These are phyloP conservation scores for Oostethus manadensis DNA, from an alignment of 2,113 vertebrate genomes.

Conservation along the genomic window DNA sequence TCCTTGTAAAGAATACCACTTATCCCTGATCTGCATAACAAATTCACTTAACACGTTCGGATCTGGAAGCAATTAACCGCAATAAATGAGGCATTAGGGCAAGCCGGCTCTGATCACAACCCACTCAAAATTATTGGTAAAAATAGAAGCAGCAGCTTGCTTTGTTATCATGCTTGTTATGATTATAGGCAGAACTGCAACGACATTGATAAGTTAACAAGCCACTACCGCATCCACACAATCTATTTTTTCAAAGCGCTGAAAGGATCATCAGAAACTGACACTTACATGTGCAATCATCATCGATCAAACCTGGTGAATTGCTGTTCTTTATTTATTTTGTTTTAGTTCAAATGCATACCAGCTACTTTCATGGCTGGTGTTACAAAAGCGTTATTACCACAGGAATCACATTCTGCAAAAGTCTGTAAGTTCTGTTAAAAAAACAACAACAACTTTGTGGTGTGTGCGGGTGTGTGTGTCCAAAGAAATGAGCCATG, in stretches of 20 bases:
- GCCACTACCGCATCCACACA: no score
- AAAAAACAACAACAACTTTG: neutral
- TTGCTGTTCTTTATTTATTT: neutral
- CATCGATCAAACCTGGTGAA: neutral
- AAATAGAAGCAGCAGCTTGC: neutral
- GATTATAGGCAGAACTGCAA: no score
- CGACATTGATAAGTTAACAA: neutral
- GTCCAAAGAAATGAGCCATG: conserved; percentile 12
- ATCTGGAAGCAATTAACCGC: neutral
- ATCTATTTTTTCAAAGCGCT: no score
- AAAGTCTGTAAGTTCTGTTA: neutral
- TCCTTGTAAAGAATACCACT: no score
- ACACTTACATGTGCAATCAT: neutral
- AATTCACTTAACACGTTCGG: no score
- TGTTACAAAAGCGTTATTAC: conserved; percentile 9
- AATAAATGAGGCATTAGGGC: no score
- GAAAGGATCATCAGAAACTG: no score
- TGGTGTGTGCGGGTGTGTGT: conserved; percentile 2
- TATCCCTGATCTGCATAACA: no score
- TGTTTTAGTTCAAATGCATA: neutral
- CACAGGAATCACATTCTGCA: conserved; percentile 8
- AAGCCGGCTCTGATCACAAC: no score
- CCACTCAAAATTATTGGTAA: neutral
- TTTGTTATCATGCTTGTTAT: neutral
- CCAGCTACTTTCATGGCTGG: neutral